These are phyloP conservation scores for Corella eumyota DNA, from an alignment of 23 tunicate genomes.

Conservation along the genomic window DNA sequence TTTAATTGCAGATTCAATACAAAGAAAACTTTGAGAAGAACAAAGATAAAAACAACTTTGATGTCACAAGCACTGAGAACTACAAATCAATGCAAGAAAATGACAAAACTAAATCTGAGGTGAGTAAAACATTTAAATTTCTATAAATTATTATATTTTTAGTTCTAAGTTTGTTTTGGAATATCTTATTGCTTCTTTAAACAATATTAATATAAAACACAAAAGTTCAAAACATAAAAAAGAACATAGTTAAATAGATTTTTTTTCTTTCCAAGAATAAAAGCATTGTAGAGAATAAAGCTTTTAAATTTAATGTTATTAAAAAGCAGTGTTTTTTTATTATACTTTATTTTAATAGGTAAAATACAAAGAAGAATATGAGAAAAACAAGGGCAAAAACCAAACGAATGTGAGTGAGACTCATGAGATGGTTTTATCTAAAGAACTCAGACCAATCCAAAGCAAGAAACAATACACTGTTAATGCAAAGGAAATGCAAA, in stretches of 20 bases:
- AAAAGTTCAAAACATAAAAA: background rate
- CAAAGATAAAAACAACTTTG: constrained; percentile 31
- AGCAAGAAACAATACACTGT: constrained; percentile 44
- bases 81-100: constrained; percentile 56
- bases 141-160: background rate
- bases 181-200: background rate
- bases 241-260: too few species aligned
- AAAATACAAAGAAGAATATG: constrained; percentile 32
- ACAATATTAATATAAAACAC: background rate
- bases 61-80: constrained; percentile 46
- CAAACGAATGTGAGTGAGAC: constrained; percentile 35
- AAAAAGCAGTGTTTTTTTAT: background rate
- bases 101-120: constrained; percentile 44
- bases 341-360: constrained; percentile 1
- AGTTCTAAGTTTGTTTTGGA: background rate
- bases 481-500: constrained; percentile 30
- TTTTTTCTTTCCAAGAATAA: too few species aligned
- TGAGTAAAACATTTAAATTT: constrained; percentile 13
- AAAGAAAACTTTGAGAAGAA: constrained; percentile 2
- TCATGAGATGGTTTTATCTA: constrained; percentile 66
- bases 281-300: too few species aligned
- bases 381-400: constrained; percentile 18
- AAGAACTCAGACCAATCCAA: constrained; percentile 51
- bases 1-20: background rate
- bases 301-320: too few species aligned